phyloP scores from a whole-genome alignment of 2,888 invertebrate species.

The Liodrosophila aerea region DNA sequence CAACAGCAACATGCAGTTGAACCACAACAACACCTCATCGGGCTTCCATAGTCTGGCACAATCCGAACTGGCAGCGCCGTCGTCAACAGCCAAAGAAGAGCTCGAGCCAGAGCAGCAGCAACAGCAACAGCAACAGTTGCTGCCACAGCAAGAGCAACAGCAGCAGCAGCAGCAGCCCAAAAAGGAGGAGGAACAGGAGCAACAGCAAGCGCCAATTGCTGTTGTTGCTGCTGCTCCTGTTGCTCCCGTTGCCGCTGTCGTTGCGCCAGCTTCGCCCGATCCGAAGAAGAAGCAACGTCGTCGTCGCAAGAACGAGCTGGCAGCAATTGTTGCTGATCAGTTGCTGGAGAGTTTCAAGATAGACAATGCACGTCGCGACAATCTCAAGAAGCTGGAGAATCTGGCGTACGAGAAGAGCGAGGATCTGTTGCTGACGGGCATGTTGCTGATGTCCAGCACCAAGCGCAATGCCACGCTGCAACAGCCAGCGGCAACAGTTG shows the following conservation, averaged over 20 bases:
- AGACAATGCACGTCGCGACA: slow-evolving; percentile 81
- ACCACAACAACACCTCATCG: slow-evolving; percentile 76
- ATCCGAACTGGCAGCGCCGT: slow-evolving; percentile 46
- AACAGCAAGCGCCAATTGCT: not conserved
- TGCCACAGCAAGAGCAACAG: not conserved
- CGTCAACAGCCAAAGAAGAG: not conserved
- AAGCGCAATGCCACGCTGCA: slow-evolving; percentile 77
- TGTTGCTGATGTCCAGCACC: slow-evolving; percentile 81
- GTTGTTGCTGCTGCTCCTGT: no score
- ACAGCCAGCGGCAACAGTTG: slow-evolving; percentile 19
- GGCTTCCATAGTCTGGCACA: slow-evolving; percentile 76
- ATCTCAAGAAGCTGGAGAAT: slow-evolving; percentile 81
- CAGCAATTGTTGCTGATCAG: slow-evolving; percentile 82
- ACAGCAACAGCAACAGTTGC: not conserved
- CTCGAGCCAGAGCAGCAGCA: not conserved
- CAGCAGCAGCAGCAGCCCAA: not conserved
- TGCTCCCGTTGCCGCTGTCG: no score
- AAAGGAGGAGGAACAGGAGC: not conserved
- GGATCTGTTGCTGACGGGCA: slow-evolving; percentile 80
- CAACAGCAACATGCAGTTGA: slow-evolving; percentile 62
- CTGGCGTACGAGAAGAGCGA: slow-evolving; percentile 82
- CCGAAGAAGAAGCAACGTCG: slow-evolving; percentile 76
- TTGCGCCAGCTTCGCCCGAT: slow-evolving; percentile 25
- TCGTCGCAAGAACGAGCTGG: slow-evolving; percentile 82
- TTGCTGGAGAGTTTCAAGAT: slow-evolving; percentile 82